Evolutionary conservation across 2,888 invertebrate genomes (phyloP).

Genomic region (Heliconius aoede): DNA sequence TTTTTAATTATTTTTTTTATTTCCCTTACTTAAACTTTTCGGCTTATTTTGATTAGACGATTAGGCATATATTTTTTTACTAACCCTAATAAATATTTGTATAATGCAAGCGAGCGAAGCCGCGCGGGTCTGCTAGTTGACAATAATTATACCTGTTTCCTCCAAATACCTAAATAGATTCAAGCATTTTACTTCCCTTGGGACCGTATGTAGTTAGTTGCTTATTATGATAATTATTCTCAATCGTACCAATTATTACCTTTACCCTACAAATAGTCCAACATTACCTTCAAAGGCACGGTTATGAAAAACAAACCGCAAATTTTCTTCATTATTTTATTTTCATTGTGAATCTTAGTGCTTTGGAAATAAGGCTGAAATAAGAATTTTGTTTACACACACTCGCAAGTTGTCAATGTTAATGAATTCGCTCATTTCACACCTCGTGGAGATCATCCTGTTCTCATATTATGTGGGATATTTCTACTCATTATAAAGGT

Average conservation of each 20-base stretch:
- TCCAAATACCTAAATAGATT: not conserved
- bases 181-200: not conserved
- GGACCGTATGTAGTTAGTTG: not conserved
- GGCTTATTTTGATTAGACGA: too few species aligned
- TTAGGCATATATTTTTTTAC: too few species aligned
- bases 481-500: constrained; percentile 24
- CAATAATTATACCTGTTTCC: not conserved
- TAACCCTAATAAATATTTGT: not conserved
- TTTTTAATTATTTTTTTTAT: too few species aligned
- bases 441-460: constrained; percentile 45
- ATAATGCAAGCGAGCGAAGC: not conserved
- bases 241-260: constrained; percentile 35
- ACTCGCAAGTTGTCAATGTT: constrained; percentile 22
- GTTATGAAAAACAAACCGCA: constrained; percentile 46
- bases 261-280: constrained; percentile 37
- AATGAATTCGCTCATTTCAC: constrained; percentile 49
- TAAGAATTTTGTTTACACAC: not conserved
- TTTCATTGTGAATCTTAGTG: constrained; percentile 17
- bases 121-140: not conserved
- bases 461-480: constrained; percentile 27
- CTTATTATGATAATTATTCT: constrained; percentile 31
- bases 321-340: constrained; percentile 31
- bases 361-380: not conserved
- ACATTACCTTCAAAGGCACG: constrained; percentile 44
- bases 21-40: too few species aligned